Base-by-base conservation (phyloP, 1,140 invertebrate genomes). In the Eriocheir sinensis region DNA sequence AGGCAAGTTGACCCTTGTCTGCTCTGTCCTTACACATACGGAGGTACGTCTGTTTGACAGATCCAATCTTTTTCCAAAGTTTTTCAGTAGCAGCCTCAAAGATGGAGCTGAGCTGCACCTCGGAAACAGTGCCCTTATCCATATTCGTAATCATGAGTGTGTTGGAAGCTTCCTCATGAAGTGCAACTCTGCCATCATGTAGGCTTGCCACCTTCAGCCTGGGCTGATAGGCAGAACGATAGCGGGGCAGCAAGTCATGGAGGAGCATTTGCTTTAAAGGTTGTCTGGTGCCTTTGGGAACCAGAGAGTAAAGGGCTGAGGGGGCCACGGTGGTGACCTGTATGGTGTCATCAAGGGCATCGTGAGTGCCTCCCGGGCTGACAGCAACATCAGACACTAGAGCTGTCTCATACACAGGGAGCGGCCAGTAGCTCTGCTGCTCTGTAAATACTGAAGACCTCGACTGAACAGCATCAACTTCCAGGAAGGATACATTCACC, bases 401-500 rank as follows among this genome's bases (percentile, higher is more conserved):
- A n/a, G 97, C 97, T 12, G 96, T 96, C 34, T 98, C 97, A 90
- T 96, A 96, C 34, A 97, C 95, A 0, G 97, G 97, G 30, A 98
- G 95, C 3, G 96, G 97, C 97, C 97, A 98, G 94, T 97, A 97
- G 89, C 96, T 97, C 95, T 97, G 97, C 94, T 97, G 96, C 95
- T 98, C 97, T n/a, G 97, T 97, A 96, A 98, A 98, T 95, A 96
- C 96, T 34, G 96, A 95, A 0, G 97, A 97, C 95, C 97, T 96
- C 2, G 97, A 96, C 93, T 97, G 97, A 83, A 97, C 96, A 96
- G 96, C 96, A 95, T 97, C 97, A 94, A 97, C 92, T 53, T 95
- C 93, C 36, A 96, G 93, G 2, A 93, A 48, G 32, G 96, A 95
- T 27, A 96, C 83, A 60, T 53, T 60, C 0, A 96, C 21, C 38